Base-by-base conservation (phyloP, 2,113 vertebrate species). In the Gnathonemus longibarbis region DNA sequence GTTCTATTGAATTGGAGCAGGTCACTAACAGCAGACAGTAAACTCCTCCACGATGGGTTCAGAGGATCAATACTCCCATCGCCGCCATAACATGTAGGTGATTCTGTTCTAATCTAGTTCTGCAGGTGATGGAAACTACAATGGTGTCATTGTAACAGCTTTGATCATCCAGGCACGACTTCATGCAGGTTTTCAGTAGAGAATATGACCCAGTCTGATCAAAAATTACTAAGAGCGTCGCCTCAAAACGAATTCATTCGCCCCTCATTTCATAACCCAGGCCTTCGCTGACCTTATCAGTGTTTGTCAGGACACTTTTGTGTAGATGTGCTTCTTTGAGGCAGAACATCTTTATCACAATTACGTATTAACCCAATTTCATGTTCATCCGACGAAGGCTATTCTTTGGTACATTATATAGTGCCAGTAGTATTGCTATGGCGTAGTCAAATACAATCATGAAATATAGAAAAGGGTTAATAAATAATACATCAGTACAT, bases 341-440 rank as follows among this genome's bases (percentile, higher is more conserved):
- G 50, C 50, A 87, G 48, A 87, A 87, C 85, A 53, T 21, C 48
- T 87, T 53, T 87, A 53, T 87, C 85, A 42, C 27, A 39, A 87
- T 87, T 87, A 87, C 0, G 13, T 19, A 27, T 53, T 31, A 87
- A 53, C 2, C n/a, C 31, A 87, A 87, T 87, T 87, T 87, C n/a
- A 31, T 6, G 49, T 27, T 87, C 27, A 5, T 49, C 49, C 49
- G 3, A 13, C 50, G 2, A 21, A 39, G 5, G 17, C 45, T 46
- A 87, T 31, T 87, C 50, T 35, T 50, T 39, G 8, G n/a, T 87
- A 87, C n/a, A 56, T 87, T 87, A 53, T 53, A 52, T 53, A 21
- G 31, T 53, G 27, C 27, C 15, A 19, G 7, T 27, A 53, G 50
- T 87, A 48, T 9, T 84, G 13, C 45, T 27, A 45, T 84, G 17